Conservation (phyloP, 2,888 invertebrate genomes). For the Mongoloraphidia duomilia region DNA sequence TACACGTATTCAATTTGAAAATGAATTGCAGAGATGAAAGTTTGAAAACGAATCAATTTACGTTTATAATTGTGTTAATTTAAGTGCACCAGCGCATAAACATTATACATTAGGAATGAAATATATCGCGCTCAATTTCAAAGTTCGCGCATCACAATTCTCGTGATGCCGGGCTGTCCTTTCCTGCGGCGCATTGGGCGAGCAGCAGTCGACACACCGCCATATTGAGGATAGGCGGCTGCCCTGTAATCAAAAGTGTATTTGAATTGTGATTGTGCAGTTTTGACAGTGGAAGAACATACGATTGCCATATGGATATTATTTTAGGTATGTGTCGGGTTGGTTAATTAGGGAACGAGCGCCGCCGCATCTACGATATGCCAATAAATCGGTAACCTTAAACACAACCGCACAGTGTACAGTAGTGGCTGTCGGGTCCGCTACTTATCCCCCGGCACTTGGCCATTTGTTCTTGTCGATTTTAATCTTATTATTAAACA, state of each 20-base stretch:
- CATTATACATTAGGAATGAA: not conserved
- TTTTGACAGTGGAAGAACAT: constrained; percentile 17
- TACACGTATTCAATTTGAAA: no score
- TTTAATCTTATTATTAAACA: constrained; percentile 55
- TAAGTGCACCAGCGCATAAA: no score
- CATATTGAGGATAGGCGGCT: constrained; percentile 63
- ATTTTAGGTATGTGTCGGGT: constrained; percentile 39
- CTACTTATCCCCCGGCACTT: constrained; percentile 35
- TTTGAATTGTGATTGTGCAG: constrained; percentile 25
- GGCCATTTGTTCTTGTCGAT: constrained; percentile 44
- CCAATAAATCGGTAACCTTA: constrained; percentile 5
- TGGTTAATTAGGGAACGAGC: not conserved
- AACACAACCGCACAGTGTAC: constrained; percentile 12
- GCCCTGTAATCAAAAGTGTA: constrained; percentile 40
- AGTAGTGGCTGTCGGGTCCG: constrained; percentile 26
- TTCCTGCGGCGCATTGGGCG: not conserved
- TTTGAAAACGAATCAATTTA: no score
- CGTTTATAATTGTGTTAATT: no score
- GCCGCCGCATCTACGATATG: no score
- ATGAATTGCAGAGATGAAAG: no score
- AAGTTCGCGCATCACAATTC: not conserved
- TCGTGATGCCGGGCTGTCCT: not conserved
- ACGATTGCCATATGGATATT: constrained; percentile 39
- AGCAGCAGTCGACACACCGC: constrained; percentile 45
- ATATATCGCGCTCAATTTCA: not conserved